A percentile compares a stretch with the other conserved stretches of the same genome.
Conservation (phyloP, 2,888 invertebrate genomes). For the Dasysyrphus albostriatus region DNA sequence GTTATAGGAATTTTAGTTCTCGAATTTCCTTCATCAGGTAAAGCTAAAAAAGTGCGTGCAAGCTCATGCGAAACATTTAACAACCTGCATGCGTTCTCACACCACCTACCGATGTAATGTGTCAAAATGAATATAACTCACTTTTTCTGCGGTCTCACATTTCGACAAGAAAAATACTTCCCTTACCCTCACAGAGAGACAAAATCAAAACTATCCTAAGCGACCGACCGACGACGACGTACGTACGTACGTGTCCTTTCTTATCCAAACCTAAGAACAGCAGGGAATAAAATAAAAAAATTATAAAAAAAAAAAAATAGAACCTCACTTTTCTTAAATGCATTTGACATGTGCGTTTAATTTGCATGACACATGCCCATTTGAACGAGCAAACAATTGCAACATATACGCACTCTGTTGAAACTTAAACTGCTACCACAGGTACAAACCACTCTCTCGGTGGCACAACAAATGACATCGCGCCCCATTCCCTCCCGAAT, state of each 20-base stretch:
- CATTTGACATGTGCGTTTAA: slow-evolving; percentile 81
- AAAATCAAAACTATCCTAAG: slow-evolving; percentile 44
- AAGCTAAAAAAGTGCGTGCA: slow-evolving; percentile 64
- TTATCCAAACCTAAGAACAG: slow-evolving; percentile 23
- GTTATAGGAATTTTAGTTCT: neutral
- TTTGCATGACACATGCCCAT: slow-evolving; percentile 81
- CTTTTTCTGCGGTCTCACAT: slow-evolving; percentile 22
- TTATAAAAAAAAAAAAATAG: neutral
- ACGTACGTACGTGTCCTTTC: slow-evolving; percentile 21
- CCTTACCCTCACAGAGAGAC: neutral
- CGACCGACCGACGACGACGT: neutral
- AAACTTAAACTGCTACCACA: slow-evolving; percentile 57
- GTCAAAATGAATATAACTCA: slow-evolving; percentile 69
- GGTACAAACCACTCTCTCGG: slow-evolving; percentile 36
- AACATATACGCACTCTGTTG: slow-evolving; percentile 64
- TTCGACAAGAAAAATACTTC: slow-evolving; percentile 50
- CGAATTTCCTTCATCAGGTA: neutral
- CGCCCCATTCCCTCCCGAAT: slow-evolving; percentile 52
- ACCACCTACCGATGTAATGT: slow-evolving; percentile 70
- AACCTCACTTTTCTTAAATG: slow-evolving; percentile 45
- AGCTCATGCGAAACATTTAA: slow-evolving; percentile 51
- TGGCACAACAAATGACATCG: slow-evolving; percentile 62
- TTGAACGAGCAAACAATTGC: slow-evolving; percentile 73
- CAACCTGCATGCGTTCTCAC: slow-evolving; percentile 73
- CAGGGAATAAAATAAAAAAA: slow-evolving; percentile 24